A percentile compares a stretch with the other conserved stretches of the same genome.
phyloP scores from a whole-genome alignment of 2,888 invertebrate genomes.

The Byasa hedistus region DNA sequence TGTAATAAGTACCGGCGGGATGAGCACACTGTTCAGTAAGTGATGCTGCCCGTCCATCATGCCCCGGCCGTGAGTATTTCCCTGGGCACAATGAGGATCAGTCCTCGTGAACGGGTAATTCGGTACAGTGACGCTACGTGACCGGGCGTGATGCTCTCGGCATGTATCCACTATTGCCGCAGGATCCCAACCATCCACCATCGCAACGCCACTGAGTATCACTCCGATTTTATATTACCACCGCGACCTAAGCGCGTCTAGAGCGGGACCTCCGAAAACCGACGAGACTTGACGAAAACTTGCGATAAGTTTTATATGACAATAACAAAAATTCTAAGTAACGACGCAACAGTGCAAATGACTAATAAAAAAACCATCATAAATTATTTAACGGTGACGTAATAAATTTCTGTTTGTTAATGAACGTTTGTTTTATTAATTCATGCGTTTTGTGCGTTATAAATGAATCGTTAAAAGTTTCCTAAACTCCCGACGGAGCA shows the following conservation, averaged over 20 bases:
- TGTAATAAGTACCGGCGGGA: too few relatives aligned
- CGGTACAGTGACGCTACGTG: conserved; percentile 63
- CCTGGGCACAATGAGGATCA: conserved; percentile 60
- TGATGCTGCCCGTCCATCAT: too few relatives aligned
- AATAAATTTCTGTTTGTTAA: not conserved
- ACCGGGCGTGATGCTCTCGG: conserved; percentile 66
- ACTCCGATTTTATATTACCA: conserved; percentile 60
- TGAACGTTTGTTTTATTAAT: not conserved
- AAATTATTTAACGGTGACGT: not conserved
- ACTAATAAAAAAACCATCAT: too few relatives aligned
- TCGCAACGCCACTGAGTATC: conserved; percentile 55
- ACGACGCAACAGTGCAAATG: too few relatives aligned
- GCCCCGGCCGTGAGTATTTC: conserved; percentile 50
- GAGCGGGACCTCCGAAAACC: conserved; percentile 25
- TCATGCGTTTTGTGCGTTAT: not conserved
- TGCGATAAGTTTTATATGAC: too few relatives aligned
- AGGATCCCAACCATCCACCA: conserved; percentile 59
- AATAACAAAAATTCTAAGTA: too few relatives aligned
- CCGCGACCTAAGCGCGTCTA: conserved; percentile 35
- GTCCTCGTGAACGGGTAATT: conserved; percentile 30
- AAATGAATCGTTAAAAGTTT: conserved; percentile 1
- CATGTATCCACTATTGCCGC: conserved; percentile 67
- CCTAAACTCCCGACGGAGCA: not conserved
- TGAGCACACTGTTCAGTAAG: too few relatives aligned
- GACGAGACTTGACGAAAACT: too few relatives aligned